phyloP scores from a whole-genome alignment of 2,797 vertebrate genomes.

The Pantherophis alleghaniensis region DNA sequence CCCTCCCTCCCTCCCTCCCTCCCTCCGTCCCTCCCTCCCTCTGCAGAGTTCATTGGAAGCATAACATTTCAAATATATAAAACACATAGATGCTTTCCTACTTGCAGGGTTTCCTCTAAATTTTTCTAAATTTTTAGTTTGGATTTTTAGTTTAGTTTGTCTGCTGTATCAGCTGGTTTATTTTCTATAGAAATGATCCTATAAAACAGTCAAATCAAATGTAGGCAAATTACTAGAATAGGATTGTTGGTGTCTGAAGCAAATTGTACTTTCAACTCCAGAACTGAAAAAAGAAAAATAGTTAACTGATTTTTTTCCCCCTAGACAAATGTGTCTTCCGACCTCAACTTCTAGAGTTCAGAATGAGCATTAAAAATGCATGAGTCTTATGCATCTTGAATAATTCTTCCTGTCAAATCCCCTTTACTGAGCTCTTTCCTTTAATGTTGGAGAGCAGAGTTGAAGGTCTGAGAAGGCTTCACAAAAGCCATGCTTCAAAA shows the following conservation, averaged over 20 bases:
- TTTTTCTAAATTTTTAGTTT: not conserved
- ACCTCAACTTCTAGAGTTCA: slow-evolving; percentile 18
- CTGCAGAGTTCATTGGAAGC: not conserved
- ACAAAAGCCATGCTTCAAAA: slow-evolving; percentile 1
- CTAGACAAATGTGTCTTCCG: not conserved
- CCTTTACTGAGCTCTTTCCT: slow-evolving; percentile 18
- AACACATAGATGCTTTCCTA: not conserved
- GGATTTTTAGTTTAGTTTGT: not conserved
- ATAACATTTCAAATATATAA: not conserved
- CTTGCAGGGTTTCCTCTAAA: not conserved
- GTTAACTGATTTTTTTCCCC: not conserved
- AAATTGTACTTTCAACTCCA: not conserved
- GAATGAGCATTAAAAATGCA: slow-evolving; percentile 58
- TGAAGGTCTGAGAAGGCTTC: not conserved
- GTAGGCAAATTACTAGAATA: slow-evolving; percentile 1
- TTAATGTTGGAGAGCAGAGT: slow-evolving; percentile 36
- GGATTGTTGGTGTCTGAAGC: slow-evolving; percentile 26
- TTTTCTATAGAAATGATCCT: not conserved
- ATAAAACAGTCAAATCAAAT: slow-evolving; percentile 36
- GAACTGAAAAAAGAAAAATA: not conserved
- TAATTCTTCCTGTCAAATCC: slow-evolving; percentile 53
- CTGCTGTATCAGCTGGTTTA: not conserved
- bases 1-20: accelerated
- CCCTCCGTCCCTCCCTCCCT: not conserved
- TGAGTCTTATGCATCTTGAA: slow-evolving; percentile 41